A percentile compares a stretch with the other conserved stretches of the same genome.
Evolutionary conservation across 2,113 vertebrate genomes (phyloP).

Genomic region (Archilochus colubris): DNA sequence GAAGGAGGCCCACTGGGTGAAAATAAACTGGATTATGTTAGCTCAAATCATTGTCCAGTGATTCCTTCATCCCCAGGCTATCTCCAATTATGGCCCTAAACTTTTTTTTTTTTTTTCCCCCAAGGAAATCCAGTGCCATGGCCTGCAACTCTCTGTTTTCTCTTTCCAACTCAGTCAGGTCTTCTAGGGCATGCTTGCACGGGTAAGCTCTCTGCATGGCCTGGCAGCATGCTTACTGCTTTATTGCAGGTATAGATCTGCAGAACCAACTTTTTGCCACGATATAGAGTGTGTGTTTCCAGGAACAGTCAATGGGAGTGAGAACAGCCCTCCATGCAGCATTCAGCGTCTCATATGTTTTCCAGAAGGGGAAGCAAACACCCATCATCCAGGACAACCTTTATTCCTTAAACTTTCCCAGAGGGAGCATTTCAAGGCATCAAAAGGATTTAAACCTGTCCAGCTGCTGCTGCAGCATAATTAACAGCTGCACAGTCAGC

Average conservation of each 20-base stretch:
- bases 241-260: background rate
- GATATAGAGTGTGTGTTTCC: background rate
- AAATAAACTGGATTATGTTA: background rate
- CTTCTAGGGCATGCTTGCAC: background rate
- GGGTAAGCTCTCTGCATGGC: rapidly evolving
- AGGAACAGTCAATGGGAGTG: background rate
- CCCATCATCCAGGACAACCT: background rate
- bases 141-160: background rate
- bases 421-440: slow-evolving; percentile 7
- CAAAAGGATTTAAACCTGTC: slow-evolving; percentile 32
- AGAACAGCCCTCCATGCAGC: background rate
- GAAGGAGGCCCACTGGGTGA: background rate
- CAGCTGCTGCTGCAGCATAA: slow-evolving; percentile 21
- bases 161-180: background rate
- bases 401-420: background rate
- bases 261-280: background rate
- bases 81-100: background rate
- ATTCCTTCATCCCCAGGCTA: background rate
- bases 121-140: background rate
- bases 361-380: slow-evolving; percentile 10
- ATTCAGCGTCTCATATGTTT: rapidly evolving
- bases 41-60: background rate
- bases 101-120: no score
- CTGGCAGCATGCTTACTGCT: background rate
- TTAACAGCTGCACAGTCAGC: slow-evolving; percentile 54